Base-by-base conservation (phyloP, 1,140 invertebrate species). In the Trichogramma pretiosum region DNA sequence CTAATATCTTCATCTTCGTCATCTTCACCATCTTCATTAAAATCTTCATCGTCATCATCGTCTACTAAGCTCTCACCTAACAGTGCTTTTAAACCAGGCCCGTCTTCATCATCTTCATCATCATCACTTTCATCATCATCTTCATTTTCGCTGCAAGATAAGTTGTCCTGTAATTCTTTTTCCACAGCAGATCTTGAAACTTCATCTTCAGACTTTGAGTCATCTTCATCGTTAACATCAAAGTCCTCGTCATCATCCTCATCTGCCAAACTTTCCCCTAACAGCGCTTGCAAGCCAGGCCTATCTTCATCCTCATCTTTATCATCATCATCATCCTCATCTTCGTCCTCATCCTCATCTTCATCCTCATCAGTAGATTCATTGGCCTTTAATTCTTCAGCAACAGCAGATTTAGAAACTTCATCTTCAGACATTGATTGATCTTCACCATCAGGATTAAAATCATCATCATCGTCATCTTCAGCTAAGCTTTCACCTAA, bases 41-140 rank as follows among this genome's bases (percentile, higher is more conserved):
- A 65, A 43, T 68, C 64, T 11, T 62, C 58, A 37, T 66, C 64
- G 26, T 63, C 58, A 4, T 66, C 64, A 18, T 67, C 63, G 10
- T 67, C 62, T 3, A 37, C 52, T 10, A 64, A 34, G 34, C 48
- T 64, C 0, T 56, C 52, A 7, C 54, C 56, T 3, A 66, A 10
- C 5, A 66, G 57, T 36, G 48, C 56, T 43, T 61, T 50, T 16
- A 55, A 37, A 17, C 46, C 52, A 1, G 42, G 34, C 9, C 16
- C 23, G n/a, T 46, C 37, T 14, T 53, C 44, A 17, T 55, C 45
- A 0, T 47, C 43, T 5, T 51, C 52, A 24, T 56, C 55, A 1
- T 58, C 57, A 7, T 58, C 54, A 0, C 53, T 48, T n/a, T 55
- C 52, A 19, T 53, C 52, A 33, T 58, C 58, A 13, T 59, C 58